Percentiles rank a stretch among this genome's conserved stretches.
Conservation (phyloP, 2,797 vertebrate species). For the Clamator glandarius region DNA sequence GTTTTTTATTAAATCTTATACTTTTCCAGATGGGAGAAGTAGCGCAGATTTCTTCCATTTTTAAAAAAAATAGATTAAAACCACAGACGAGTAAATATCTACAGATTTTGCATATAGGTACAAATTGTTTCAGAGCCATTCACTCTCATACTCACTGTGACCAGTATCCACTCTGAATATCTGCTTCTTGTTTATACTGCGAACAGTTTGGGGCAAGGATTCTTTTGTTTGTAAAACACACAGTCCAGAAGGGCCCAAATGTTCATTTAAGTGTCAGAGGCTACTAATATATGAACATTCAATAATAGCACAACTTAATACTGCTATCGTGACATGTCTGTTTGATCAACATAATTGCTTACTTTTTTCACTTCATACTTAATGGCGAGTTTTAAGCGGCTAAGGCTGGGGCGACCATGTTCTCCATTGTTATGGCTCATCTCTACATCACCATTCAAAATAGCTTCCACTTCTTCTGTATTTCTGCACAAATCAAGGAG, state of each 20-base stretch:
- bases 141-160: neutral
- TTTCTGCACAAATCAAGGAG: slow-evolving; percentile 97
- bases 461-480: slow-evolving; percentile 97
- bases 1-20: neutral
- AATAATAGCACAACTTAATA: neutral
- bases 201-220: neutral
- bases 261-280: neutral
- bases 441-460: slow-evolving; percentile 92
- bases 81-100: neutral
- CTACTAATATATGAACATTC: neutral
- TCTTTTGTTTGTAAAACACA: neutral
- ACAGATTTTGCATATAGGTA: neutral
- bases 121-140: neutral
- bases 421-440: slow-evolving; percentile 78
- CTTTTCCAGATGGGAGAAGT: neutral
- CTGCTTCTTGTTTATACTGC: neutral
- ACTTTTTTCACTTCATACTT: slow-evolving; percentile 99
- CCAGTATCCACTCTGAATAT: neutral
- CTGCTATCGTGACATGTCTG: neutral
- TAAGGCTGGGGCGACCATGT: slow-evolving; percentile 86
- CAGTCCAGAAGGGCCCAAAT: neutral
- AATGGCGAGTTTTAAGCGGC: slow-evolving; percentile 94
- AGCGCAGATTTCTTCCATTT: neutral
- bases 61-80: neutral
- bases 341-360: slow-evolving; percentile 53